phyloP scores from a whole-genome alignment of 2,797 vertebrate species.

The Chelon auratus region DNA sequence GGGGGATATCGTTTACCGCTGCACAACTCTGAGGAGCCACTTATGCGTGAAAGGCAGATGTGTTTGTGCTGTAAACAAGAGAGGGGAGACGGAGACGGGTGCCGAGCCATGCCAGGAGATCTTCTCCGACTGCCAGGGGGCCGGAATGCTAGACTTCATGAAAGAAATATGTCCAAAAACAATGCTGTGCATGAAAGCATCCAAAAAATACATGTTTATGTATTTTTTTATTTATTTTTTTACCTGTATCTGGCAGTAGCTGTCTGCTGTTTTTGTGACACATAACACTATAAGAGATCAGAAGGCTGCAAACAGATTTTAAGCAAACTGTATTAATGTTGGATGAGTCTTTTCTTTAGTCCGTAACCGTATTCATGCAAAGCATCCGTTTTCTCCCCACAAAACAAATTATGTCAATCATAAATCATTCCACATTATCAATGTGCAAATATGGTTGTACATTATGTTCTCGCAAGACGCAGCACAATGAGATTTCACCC shows the following conservation, averaged over 20 bases:
- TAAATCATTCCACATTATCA: slow-evolving; percentile 9
- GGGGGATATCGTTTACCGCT: slow-evolving; percentile 68
- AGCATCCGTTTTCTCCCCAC: not conserved
- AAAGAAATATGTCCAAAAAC: slow-evolving; percentile 44
- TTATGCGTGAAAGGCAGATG: slow-evolving; percentile 81
- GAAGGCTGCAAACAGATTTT: not conserved
- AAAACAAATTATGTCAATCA: slow-evolving; percentile 23
- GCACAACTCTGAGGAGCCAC: slow-evolving; percentile 74
- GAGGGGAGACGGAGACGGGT: slow-evolving; percentile 56
- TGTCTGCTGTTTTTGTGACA: not conserved
- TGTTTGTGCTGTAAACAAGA: slow-evolving; percentile 80
- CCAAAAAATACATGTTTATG: slow-evolving; percentile 31
- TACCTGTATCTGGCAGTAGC: slow-evolving; percentile 1
- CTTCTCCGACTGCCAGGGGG: slow-evolving; percentile 58
- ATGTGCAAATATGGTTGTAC: not conserved
- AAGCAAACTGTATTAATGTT: not conserved
- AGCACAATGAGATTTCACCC: slow-evolving; percentile 16
- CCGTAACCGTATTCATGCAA: not conserved
- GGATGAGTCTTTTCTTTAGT: slow-evolving; percentile 1
- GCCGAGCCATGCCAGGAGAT: slow-evolving; percentile 69
- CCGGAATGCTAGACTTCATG: slow-evolving; percentile 47
- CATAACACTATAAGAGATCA: not conserved
- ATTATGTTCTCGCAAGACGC: not conserved
- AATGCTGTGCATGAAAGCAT: slow-evolving; percentile 37
- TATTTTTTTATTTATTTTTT: not conserved